phyloP scores from a whole-genome alignment of 2,797 vertebrate species.

The Pseudochromis fuscus region DNA sequence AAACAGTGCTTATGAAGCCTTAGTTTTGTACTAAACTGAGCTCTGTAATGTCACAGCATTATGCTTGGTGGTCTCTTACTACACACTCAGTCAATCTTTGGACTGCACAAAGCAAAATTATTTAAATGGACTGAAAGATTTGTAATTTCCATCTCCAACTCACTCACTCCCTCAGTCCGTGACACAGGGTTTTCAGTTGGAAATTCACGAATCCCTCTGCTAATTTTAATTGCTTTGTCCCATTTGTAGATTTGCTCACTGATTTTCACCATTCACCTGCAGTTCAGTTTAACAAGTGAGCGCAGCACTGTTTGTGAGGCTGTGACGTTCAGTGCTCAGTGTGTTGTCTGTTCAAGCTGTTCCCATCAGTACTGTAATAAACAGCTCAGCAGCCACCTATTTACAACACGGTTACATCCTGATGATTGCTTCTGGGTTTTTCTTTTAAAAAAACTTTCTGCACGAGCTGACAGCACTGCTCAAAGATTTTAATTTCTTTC shows the following conservation, averaged over 20 bases:
- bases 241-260: too few species aligned
- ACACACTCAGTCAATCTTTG: neutral
- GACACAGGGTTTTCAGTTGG: neutral
- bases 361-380: neutral
- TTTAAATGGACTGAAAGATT: neutral
- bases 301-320: neutral
- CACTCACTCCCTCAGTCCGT: neutral
- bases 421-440: too few species aligned
- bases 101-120: neutral
- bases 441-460: too few species aligned
- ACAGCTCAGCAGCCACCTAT: neutral
- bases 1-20: conserved; percentile 21
- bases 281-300: neutral
- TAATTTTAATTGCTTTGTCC: neutral
- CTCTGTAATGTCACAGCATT: neutral
- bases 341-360: neutral
- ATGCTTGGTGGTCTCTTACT: neutral
- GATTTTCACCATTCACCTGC: neutral
- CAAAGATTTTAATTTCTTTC: neutral
- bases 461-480: neutral
- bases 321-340: neutral
- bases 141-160: neutral
- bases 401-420: neutral
- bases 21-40: conserved; percentile 4
- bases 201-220: neutral